phyloP scores from a whole-genome alignment of 1,140 invertebrate genomes.

The Mesaphorura yosii region DNA sequence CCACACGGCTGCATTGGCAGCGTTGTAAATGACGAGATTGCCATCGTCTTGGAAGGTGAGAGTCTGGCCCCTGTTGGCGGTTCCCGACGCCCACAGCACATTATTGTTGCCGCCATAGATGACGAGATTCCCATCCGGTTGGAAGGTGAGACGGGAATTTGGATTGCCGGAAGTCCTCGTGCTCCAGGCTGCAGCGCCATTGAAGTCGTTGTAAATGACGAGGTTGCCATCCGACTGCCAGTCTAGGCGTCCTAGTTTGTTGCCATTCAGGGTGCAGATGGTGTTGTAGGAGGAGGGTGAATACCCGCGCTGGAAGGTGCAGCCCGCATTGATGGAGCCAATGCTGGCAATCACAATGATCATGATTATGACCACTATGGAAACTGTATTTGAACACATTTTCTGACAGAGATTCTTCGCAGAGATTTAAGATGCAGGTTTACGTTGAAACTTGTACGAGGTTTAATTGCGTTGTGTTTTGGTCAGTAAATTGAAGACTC shows the following conservation, averaged over 20 bases:
- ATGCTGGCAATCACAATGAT: no score
- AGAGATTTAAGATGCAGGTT: no score
- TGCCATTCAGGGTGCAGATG: no score
- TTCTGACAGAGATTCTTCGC: no score
- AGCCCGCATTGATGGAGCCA: no score
- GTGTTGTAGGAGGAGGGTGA: no score
- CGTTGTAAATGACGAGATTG: neutral
- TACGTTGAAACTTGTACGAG: no score
- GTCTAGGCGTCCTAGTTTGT: neutral
- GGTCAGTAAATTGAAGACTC: no score
- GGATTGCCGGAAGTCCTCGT: neutral
- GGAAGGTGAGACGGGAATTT: neutral
- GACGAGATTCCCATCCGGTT: neutral
- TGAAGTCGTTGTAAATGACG: neutral
- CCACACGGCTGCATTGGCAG: neutral
- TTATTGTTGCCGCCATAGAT: neutral
- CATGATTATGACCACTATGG: no score
- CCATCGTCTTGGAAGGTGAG: neutral
- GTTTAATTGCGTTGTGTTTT: no score
- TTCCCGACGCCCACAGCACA: neutral
- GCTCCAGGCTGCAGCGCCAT: neutral
- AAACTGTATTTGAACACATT: no score
- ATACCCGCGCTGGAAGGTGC: no score
- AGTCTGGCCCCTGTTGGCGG: neutral
- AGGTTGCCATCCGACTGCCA: neutral